These are phyloP conservation scores for Aulostomus chinensis DNA, from an alignment of 2,797 vertebrate species.

Conservation along the genomic window DNA sequence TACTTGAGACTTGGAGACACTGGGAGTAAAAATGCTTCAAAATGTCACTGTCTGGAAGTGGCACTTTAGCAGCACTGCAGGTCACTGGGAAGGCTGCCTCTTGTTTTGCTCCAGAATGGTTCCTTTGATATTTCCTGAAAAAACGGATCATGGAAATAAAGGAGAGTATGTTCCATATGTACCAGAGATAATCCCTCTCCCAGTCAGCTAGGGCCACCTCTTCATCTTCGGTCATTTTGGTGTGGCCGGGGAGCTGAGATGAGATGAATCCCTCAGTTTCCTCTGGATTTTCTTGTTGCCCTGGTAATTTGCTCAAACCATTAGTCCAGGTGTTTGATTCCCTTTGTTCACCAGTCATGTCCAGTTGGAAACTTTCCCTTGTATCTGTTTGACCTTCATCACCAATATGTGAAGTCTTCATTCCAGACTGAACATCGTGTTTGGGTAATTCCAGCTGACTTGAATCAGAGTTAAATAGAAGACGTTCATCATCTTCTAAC, in stretches of 20 bases:
- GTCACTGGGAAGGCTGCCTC: conserved; percentile 42
- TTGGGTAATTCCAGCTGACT: conserved; percentile 2
- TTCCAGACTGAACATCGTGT: not conserved
- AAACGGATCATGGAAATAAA: conserved; percentile 84
- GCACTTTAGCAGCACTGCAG: conserved; percentile 59
- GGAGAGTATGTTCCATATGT: conserved; percentile 81
- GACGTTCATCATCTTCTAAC: conserved; percentile 3
- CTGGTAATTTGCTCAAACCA: no score
- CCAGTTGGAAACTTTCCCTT: conserved; percentile 1
- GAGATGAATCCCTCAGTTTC: no score
- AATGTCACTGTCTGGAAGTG: conserved; percentile 72
- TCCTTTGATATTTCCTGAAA: conserved; percentile 79
- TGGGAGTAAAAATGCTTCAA: conserved; percentile 82
- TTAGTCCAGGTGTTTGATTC: no score
- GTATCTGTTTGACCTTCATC: not conserved
- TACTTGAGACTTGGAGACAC: conserved; percentile 73
- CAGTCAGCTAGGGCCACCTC: conserved; percentile 1
- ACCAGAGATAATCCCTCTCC: conserved; percentile 74
- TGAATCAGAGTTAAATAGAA: not conserved
- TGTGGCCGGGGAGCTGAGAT: no score
- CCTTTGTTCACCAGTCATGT: conserved; percentile 10
- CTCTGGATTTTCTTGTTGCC: no score
- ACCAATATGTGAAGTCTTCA: not conserved
- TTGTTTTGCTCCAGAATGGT: conserved; percentile 62
- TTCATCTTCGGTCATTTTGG: conserved; percentile 22